These are phyloP conservation scores for Bombylius discolor DNA, from an alignment of 2,888 invertebrate genomes.

Conservation along the genomic window DNA sequence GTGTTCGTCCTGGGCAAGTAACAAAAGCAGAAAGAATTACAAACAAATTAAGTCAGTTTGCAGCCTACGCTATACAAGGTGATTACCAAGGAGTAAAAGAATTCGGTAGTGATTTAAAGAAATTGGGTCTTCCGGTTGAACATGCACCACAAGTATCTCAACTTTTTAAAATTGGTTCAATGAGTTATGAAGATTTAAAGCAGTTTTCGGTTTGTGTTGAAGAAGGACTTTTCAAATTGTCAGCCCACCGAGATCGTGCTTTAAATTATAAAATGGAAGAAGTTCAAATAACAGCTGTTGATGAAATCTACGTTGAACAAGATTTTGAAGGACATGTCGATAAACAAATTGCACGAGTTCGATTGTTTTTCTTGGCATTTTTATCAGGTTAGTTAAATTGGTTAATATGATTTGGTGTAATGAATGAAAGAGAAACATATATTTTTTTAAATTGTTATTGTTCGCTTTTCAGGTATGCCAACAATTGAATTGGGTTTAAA, in stretches of 20 bases:
- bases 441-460: neutral
- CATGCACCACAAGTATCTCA: constrained; percentile 95
- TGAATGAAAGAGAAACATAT: too few species aligned
- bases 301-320: constrained; percentile 82
- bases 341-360: constrained; percentile 86
- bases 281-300: constrained; percentile 86
- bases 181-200: constrained; percentile 78
- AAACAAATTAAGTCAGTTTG: constrained; percentile 83
- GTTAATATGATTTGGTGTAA: too few species aligned
- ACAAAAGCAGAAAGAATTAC: constrained; percentile 86
- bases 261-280: constrained; percentile 92
- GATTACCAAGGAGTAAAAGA: constrained; percentile 89
- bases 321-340: constrained; percentile 69
- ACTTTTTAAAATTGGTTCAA: constrained; percentile 87
- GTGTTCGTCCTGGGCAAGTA: constrained; percentile 87
- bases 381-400: constrained; percentile 53
- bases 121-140: constrained; percentile 88
- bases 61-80: constrained; percentile 85
- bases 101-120: constrained; percentile 83
- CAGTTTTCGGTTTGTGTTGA: constrained; percentile 85
- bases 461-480: constrained; percentile 60
- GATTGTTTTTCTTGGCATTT: constrained; percentile 92
- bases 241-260: constrained; percentile 77
- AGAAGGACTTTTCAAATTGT: constrained; percentile 77
- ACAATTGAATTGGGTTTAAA: constrained; percentile 94